Percentiles rank a stretch among this genome's conserved stretches.
These are phyloP conservation scores for Electrona antarctica DNA, from an alignment of 2,113 vertebrate species.

Conservation along the genomic window DNA sequence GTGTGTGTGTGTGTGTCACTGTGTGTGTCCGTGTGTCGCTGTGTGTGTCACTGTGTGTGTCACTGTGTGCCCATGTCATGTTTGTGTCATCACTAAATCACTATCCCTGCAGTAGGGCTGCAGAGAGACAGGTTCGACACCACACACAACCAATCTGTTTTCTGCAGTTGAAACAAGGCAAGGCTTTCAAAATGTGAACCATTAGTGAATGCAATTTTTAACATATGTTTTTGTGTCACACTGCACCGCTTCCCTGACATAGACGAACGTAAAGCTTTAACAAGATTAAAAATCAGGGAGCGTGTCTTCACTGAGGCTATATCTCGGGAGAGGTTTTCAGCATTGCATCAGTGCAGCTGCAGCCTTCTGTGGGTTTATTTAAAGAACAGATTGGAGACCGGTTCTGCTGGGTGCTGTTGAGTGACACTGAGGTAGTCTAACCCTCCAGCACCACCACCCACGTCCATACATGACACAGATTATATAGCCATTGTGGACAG, in stretches of 20 bases:
- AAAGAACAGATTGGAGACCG: constrained; percentile 39
- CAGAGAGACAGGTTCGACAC: constrained; percentile 31
- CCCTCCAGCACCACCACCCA: constrained; percentile 18
- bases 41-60: too few relatives aligned
- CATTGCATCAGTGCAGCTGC: constrained; percentile 37
- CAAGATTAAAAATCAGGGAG: constrained; percentile 20
- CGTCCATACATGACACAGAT: constrained; percentile 58
- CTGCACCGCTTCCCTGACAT: constrained; percentile 17
- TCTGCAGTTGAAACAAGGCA: constrained; percentile 18
- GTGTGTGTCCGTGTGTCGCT: too few relatives aligned
- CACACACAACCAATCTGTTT: constrained; percentile 11
- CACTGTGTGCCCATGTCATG: constrained; percentile 21
- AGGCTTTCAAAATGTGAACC: constrained; percentile 1
- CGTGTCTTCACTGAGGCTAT: constrained; percentile 12
- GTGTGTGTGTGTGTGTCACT: too few relatives aligned
- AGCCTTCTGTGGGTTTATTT: constrained; percentile 37
- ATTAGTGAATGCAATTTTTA: constrained; percentile 12
- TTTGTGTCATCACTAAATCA: constrained; percentile 38
- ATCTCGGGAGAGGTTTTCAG: constrained; percentile 29
- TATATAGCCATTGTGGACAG: constrained; percentile 60
- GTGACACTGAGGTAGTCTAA: constrained; percentile 50
- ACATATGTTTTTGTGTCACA: constrained; percentile 11
- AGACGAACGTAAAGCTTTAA: constrained; percentile 36
- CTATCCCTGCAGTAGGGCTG: constrained; percentile 32
- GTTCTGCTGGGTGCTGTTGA: constrained; percentile 36